Base-by-base conservation (phyloP, 2,797 vertebrate genomes). In the Chaetophractus vellerosus region DNA sequence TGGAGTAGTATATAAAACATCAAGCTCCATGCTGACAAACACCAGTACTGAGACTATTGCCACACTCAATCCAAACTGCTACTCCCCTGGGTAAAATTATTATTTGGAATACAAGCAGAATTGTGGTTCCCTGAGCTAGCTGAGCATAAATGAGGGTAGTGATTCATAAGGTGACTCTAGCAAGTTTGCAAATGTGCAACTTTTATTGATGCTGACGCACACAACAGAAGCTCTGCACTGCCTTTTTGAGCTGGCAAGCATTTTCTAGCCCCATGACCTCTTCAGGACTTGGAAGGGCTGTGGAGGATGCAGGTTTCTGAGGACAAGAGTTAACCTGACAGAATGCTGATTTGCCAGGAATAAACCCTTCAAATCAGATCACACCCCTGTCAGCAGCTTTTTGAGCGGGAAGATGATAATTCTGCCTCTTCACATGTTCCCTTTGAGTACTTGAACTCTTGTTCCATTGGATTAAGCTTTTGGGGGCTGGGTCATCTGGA, bases 381-480 rank as follows among this genome's bases (percentile, higher is more conserved):
- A 93, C 76, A 95, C 28, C 55, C 87, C 69, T 96, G 59, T 88
- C 97, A 92, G 75, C 92, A 90, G 90, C 94, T 68, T 98, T 98
- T 93, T 69, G 93, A 97, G 96, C 81, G 9, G 78, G 92, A 97
- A 88, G 68, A 78, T 96, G 88, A 92, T 94, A 97, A 91, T 97
- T 98, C 66, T 85, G 15, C 41, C 81, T 97, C 95, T 97, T 92
- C 87, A 95, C 91, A 52, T 18, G 24, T 95, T 55, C 96, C 79
- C 50, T 85, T 96, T 79, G 95, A 98, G 96, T 96, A 83, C 95
- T 63, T 98, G 86, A 88, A 96, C 96, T 97, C 89, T 93, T 66
- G 41, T 69, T 92, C 66, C 78, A 79, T 95, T 97, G 96, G 93
- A 93, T 95, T 92, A 93, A 72, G 41, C 41, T 95, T 97, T 96